Conservation (phyloP, 23 tunicate species). For the Trididemnum miniatum region DNA sequence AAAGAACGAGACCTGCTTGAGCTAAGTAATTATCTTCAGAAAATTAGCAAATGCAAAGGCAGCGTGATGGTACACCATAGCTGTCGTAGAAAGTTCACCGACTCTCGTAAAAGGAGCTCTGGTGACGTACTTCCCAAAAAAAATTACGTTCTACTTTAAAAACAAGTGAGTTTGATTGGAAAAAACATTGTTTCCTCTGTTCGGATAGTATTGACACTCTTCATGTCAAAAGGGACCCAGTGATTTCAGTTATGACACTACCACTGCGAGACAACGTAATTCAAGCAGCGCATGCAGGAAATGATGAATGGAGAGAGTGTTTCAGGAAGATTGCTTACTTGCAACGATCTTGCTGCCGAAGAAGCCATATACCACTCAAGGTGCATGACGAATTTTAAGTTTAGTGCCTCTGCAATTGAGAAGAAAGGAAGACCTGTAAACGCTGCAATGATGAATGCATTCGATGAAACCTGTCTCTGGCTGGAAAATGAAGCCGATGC, state of each 20-base stretch:
- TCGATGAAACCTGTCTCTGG: not conserved
- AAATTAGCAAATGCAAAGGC: too few species aligned
- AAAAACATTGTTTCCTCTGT: not conserved
- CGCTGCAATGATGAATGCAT: not conserved
- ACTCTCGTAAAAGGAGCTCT: too few species aligned
- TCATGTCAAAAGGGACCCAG: not conserved
- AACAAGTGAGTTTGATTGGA: not conserved
- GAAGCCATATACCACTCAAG: constrained; percentile 7
- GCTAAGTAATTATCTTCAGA: too few species aligned
- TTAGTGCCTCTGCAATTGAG: too few species aligned
- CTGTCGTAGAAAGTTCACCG: too few species aligned
- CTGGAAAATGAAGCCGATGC: not conserved
- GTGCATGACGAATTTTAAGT: not conserved
- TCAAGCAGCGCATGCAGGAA: not conserved
- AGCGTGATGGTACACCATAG: too few species aligned
- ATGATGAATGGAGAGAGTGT: constrained; percentile 7
- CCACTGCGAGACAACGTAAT: not conserved
- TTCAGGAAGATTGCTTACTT: not conserved
- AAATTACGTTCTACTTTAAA: too few species aligned
- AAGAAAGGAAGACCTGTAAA: not conserved
- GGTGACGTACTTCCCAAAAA: too few species aligned
- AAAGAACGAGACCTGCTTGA: too few species aligned
- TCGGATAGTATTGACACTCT: not conserved
- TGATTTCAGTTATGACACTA: not conserved
- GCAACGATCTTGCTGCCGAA: not conserved